Base-by-base conservation (phyloP, 2,888 invertebrate genomes). In the Stegana nigrithorax region DNA sequence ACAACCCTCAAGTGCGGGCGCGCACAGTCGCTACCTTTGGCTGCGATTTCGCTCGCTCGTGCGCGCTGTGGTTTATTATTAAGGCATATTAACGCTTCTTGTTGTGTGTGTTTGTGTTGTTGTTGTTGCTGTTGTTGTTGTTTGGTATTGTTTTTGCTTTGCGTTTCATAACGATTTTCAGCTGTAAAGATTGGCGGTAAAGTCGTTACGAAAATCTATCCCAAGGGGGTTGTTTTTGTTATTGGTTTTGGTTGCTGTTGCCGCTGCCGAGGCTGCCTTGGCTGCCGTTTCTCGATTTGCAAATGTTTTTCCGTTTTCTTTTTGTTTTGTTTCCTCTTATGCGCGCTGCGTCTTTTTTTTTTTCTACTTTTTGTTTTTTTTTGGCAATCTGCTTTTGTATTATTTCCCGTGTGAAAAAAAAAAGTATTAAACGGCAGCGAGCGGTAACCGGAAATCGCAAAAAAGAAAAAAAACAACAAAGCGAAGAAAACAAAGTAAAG, bases 341-440 rank as follows among this genome's bases (percentile, higher is more conserved):
- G n/a, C n/a, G n/a, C n/a, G n/a, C n/a, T n/a, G n/a, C 78, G 76
- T 72, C 78, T 76, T 75, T 63, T 66, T 70, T 58, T 65, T 76
- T 74, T 69, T 55, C 68, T 67, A 60, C 72, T 77, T 69, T 79
- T 78, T 77, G 77, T 69, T 78, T 69, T 72, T 72, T 75, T 73
- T 77, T 55, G 32, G 53, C 36, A 55, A 55, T 55, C 36, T 53
- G 32, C 32, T 53, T 55, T 55, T 55, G 53, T 19, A 55, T 75
- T 75, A 77, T 79, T 75, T 75, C 75, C 75, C 75, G 75, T 75
- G 75, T 75, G 75, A 75, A 75, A 75, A 75, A 78, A 74, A 78
- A 66, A 66, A 63, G 68, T 55, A 7, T 7, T 32, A 55, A 55
- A 27, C 26, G 26, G 8, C 25, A 7, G 47, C 44, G 53, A 17